A percentile compares a stretch with the other conserved stretches of the same genome.
Conservation (phyloP, 1,140 invertebrate genomes). For the Macrosteles quadrilineatus region DNA sequence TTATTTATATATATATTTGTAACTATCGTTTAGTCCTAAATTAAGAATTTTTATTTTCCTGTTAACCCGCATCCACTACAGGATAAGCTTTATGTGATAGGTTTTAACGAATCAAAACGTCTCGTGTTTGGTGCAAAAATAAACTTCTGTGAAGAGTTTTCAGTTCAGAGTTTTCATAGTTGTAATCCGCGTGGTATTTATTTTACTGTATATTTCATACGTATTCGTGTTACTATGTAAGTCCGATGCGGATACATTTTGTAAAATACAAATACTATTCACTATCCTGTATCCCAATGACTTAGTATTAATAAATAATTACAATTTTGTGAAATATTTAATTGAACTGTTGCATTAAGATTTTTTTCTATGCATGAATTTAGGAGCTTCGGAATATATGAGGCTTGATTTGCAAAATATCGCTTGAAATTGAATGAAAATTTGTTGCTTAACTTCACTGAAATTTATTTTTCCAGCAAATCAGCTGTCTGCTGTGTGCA, state of each 20-base stretch:
- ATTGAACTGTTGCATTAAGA: not conserved
- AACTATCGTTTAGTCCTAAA: conserved; percentile 22
- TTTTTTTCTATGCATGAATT: not conserved
- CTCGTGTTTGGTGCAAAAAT: conserved; percentile 18
- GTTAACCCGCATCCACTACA: conserved; percentile 9
- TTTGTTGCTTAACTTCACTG: conserved; percentile 20
- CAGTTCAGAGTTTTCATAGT: not conserved
- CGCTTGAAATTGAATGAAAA: not conserved
- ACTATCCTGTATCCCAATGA: conserved; percentile 1
- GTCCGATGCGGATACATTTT: conserved; percentile 7
- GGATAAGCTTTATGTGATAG: conserved; percentile 21
- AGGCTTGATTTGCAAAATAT: not conserved
- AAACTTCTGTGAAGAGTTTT: conserved; percentile 7
- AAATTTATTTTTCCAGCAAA: conserved; percentile 21
- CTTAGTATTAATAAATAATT: not conserved
- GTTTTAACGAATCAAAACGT: conserved; percentile 21
- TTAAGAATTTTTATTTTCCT: conserved; percentile 18
- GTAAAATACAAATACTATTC: conserved; percentile 1
- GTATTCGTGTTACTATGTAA: not conserved
- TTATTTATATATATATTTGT: conserved; percentile 25
- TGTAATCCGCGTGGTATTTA: not conserved
- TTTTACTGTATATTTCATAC: not conserved
- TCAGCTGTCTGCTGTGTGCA: not conserved
- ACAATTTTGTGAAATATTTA: not conserved
- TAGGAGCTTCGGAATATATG: not conserved